A percentile compares a stretch with the other conserved stretches of the same genome.
Conservation (phyloP, 2,888 invertebrate genomes). For the Marasmarcha lunaedactyla region DNA sequence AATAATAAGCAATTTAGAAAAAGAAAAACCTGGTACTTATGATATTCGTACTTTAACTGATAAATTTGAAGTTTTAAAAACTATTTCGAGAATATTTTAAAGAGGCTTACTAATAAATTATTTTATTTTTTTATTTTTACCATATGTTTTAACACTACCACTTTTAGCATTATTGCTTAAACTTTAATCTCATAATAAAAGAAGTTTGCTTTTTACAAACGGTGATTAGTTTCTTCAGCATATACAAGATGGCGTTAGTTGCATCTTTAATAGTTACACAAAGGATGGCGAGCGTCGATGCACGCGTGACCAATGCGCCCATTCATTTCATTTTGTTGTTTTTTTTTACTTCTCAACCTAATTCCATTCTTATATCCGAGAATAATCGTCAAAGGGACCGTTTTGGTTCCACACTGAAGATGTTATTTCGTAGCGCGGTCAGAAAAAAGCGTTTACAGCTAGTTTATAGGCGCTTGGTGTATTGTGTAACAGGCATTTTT, state of each 20-base stretch:
- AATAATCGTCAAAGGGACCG: constrained; percentile 53
- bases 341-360: constrained; percentile 44
- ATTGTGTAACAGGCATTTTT: constrained; percentile 19
- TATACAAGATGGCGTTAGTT: constrained; percentile 30
- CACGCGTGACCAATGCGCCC: constrained; percentile 27
- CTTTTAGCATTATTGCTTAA: too few relatives aligned
- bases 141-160: too few relatives aligned
- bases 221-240: background rate
- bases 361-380: constrained; percentile 52
- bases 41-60: too few relatives aligned
- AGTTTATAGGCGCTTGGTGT: constrained; percentile 31
- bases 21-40: too few relatives aligned
- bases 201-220: too few relatives aligned
- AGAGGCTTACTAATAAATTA: too few relatives aligned
- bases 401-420: constrained; percentile 36
- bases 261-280: constrained; percentile 6
- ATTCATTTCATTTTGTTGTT: constrained; percentile 26
- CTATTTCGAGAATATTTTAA: too few relatives aligned
- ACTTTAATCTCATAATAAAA: too few relatives aligned
- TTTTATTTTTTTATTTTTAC: too few relatives aligned
- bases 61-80: too few relatives aligned
- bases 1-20: too few relatives aligned
- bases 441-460: constrained; percentile 33
- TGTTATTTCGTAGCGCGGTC: constrained; percentile 23
- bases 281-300: constrained; percentile 17